Conservation (phyloP, 2,797 vertebrate genomes). For the Paramormyrops hopkinsi region DNA sequence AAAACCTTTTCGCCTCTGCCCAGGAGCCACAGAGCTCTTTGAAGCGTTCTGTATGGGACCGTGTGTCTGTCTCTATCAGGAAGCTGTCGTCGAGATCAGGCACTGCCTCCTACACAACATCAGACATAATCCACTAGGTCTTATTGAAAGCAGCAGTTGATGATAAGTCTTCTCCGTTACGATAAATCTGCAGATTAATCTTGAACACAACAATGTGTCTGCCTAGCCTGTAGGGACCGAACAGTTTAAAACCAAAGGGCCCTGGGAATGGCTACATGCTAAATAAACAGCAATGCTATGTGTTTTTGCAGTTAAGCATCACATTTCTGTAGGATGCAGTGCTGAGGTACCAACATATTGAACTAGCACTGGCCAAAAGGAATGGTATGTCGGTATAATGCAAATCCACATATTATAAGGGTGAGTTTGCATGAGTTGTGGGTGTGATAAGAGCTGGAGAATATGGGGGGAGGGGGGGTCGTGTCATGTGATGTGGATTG, state of each 20-base stretch:
- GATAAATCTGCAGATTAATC: constrained; percentile 71
- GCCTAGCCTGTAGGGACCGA: constrained; percentile 36
- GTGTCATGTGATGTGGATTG: background rate
- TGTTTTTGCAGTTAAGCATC: background rate
- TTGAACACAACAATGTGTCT: constrained; percentile 49
- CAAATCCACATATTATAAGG: background rate
- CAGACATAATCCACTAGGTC: constrained; percentile 50
- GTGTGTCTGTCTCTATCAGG: constrained; percentile 55
- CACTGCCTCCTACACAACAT: constrained; percentile 28
- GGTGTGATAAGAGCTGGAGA: background rate
- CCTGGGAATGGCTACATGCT: background rate
- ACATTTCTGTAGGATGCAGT: background rate
- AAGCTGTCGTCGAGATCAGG: constrained; percentile 21
- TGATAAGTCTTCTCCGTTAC: constrained; percentile 76
- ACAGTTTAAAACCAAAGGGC: background rate
- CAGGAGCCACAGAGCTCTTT: background rate
- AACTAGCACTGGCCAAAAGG: background rate
- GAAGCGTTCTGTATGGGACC: background rate
- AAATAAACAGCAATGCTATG: background rate
- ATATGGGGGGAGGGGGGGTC: background rate
- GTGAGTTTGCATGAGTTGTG: background rate
- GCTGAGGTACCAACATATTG: background rate
- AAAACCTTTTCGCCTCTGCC: background rate
- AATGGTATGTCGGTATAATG: background rate
- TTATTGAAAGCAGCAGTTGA: constrained; percentile 56